phyloP scores from a whole-genome alignment of 2,888 invertebrate species.

The Calameuta filiformis region DNA sequence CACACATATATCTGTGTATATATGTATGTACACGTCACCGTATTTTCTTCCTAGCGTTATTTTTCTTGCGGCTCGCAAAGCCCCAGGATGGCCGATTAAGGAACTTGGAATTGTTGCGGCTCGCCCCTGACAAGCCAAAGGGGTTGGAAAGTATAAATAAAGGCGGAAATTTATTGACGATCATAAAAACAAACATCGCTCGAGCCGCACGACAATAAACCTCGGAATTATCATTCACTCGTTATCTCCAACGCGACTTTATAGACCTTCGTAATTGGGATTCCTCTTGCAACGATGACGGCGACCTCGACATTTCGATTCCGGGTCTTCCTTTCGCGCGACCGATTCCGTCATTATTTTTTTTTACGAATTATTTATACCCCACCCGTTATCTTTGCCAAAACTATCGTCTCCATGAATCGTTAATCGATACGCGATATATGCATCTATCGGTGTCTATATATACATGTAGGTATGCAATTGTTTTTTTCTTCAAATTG shows the following conservation, averaged over 20 bases:
- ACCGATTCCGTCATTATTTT: background rate
- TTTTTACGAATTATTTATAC: background rate
- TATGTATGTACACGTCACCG: no score
- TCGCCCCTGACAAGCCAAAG: constrained; percentile 19
- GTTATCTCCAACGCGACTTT: constrained; percentile 29
- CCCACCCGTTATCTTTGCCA: background rate
- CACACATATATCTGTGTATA: no score
- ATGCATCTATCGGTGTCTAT: no score
- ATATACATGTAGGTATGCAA: no score
- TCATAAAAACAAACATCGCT: constrained; percentile 47
- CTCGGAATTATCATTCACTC: constrained; percentile 37
- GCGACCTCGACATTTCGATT: background rate
- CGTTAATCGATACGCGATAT: background rate
- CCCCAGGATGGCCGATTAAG: background rate
- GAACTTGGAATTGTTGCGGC: background rate
- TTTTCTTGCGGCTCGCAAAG: background rate
- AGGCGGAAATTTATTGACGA: constrained; percentile 45
- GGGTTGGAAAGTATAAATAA: constrained; percentile 37
- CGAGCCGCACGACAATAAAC: constrained; percentile 37
- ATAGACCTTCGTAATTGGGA: constrained; percentile 20
- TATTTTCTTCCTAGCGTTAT: background rate
- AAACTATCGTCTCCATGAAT: background rate
- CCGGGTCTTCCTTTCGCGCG: background rate
- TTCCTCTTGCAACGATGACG: background rate
- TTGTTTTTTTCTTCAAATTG: background rate